Base-by-base conservation (phyloP, 2,888 invertebrate genomes). In the Dryobotodes eremita region DNA sequence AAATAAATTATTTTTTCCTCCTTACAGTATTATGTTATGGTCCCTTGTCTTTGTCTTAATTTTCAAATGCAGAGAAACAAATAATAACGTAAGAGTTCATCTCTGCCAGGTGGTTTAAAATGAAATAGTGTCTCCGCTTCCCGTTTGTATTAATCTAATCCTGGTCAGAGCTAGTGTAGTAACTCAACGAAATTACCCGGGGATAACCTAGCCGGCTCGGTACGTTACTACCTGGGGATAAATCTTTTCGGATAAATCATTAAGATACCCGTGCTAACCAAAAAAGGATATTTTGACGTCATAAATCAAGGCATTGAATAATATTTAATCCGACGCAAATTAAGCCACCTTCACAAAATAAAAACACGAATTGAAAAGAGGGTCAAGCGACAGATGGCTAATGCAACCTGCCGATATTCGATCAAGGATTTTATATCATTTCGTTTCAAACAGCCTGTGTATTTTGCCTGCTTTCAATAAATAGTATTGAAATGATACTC, bases 101-200 rank as follows among this genome's bases (percentile, higher is more conserved):
- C 81, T 82, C 79, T 83, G 84, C 77, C 85, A 87, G 88, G 89
- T 88, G 88, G 90, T 89, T 90, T 86, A 87, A 88, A 88, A 87
- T 88, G 90, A 90, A 91, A 92, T 91, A 91, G 85, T 88, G 85
- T 85, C 86, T 85, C 85, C 82, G 82, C 83, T 90, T 90, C 87
- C 86, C 87, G 88, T 86, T 88, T 86, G 89, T 90, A 89, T 89
- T 90, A 87, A 89, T 89, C 89, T 93, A 94, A 94, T 93, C 94
- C 93, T 88, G 89, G 86, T 86, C 88, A 79, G 64, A 85, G 86
- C 86, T 83, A 17, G 83, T 70, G 87, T 88, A 89, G 91, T 93
- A 93, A 92, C 89, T 94, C 92, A 92, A 89, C 90, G 86, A 84
- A 91, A 92, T 91, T 92, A 92, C 90, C 92, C 80, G 79, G 69